Evolutionary conservation across 2,113 vertebrate species (phyloP), one percentile per base, ranked within the genome.

Genomic region (Nyctibius bracteatus): DNA sequence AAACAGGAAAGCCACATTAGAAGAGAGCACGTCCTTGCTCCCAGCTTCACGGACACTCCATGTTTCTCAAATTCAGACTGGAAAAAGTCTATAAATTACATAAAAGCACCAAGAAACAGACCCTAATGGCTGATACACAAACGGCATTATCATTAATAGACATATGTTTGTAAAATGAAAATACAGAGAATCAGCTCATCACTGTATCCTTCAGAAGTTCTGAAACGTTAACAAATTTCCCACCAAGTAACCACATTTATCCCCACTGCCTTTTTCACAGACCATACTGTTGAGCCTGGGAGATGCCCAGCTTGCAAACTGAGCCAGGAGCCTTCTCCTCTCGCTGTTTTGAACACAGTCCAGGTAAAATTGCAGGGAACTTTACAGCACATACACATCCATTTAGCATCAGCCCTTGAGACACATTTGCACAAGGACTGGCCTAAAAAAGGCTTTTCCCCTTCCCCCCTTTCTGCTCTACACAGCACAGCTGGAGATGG

Each of bases 1-100:
- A 93, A 79, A 80, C 21, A 95, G 43, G 31, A 79, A 95, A 66
- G 27, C 16, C 55, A 81, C 24, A 31, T 97, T 88, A 97, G 52
- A 89, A 82, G 25, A 49, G 19, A 78, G 23, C 8, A 43, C 9
- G 7, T 27, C 39, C 52, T 90, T 73, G 9, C 51, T 81, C 24
- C n/a, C 63, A 65, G 58, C 21, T 85, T 86, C 54, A 75, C 3
- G 6, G 35, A 82, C 39, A 46, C 5, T 14, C 23, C 24, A 25
- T 9, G 4, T 58, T 94, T 81, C 81, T 77, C 41, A 93, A 92
- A 85, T 86, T 44, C 31, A 92, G 21, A 47, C 27, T 31, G 10
- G 3, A 90, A 33, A 71, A 95, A 77, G 58, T 62, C 37, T 71
- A n/a, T 57, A 79, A 67, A 57, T 86, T 28, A 59, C 61, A 72